Base-by-base conservation (phyloP, 2,113 vertebrate species). In the Python bivittatus region DNA sequence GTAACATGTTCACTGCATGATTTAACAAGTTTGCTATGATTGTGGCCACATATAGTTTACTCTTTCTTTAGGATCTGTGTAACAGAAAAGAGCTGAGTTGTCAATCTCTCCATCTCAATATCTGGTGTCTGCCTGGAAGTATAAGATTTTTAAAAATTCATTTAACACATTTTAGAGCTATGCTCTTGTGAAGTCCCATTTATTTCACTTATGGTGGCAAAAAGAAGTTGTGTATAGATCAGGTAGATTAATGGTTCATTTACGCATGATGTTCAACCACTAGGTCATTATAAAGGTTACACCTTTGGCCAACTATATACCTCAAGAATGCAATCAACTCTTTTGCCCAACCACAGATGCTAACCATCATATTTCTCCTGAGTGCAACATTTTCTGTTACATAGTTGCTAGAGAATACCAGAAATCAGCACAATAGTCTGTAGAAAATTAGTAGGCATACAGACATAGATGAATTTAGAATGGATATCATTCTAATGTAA, bases 251-350 rank as follows among this genome's bases (percentile, higher is more conserved):
- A 92, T 92, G 53, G 52, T 53, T 12, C 52, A 57, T 92, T 92
- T 89, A 92, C 89, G 58, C 53, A 92, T 29, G 44, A 89, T 22
- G 13, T 89, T 61, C 87, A 92, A 44, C 54, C 86, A 88, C 42
- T 60, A 92, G 38, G 22, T 89, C 91, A 84, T 13, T 27, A 79
- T 54, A 89, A 89, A 89, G 54, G 87, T 84, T 89, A 79, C 29
- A 89, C 87, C 72, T 92, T 33, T 89, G 72, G 87, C 44, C 72
- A 92, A 61, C 6, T 53, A 44, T 61, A 42, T 23, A 89, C 42
- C 42, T 84, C 56, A 92, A 89, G 72, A 92, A 88, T 88, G 86
- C 57, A 92, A 60, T 15, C 44, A 86, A 84, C 87, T 84, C 44
- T 88, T 92, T 25, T 92, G 29, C 68, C 87, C 56, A 84, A 88